Conservation (phyloP, 2,113 vertebrate genomes). For the Odocoileus virginianus region DNA sequence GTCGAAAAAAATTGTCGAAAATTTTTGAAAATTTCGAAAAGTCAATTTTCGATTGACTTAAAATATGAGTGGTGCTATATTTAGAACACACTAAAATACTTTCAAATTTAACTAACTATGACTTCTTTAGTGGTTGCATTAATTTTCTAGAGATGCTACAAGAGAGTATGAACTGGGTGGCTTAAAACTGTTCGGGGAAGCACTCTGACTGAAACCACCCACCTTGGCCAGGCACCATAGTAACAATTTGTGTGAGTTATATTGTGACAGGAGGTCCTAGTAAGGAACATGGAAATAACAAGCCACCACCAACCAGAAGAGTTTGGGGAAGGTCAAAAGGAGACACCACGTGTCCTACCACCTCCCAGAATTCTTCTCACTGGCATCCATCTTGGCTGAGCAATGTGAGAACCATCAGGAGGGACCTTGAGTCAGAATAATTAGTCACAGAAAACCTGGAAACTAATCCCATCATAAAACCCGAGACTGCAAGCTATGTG, state of each 20-base stretch:
- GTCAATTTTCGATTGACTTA: not conserved
- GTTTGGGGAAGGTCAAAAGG: not conserved
- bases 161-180: not conserved
- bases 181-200: not conserved
- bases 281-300: not conserved
- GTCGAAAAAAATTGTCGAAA: too few relatives aligned
- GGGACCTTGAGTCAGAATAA: not conserved
- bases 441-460: not conserved
- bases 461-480: not conserved
- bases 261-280: not conserved
- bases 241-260: not conserved
- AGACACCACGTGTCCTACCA: not conserved
- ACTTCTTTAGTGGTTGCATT: not conserved
- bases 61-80: not conserved
- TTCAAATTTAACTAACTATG: not conserved
- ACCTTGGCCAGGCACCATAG: not conserved
- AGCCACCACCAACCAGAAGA: not conserved
- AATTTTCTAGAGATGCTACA: not conserved
- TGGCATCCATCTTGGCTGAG: not conserved
- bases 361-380: not conserved
- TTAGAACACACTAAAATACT: conserved; percentile 3
- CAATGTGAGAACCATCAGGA: not conserved
- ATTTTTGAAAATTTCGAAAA: too few relatives aligned
- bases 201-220: not conserved
- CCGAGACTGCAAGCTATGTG: not conserved